Evolutionary conservation across 2,797 vertebrate genomes (phyloP).

Genomic region (Gallinago nigripennis): DNA sequence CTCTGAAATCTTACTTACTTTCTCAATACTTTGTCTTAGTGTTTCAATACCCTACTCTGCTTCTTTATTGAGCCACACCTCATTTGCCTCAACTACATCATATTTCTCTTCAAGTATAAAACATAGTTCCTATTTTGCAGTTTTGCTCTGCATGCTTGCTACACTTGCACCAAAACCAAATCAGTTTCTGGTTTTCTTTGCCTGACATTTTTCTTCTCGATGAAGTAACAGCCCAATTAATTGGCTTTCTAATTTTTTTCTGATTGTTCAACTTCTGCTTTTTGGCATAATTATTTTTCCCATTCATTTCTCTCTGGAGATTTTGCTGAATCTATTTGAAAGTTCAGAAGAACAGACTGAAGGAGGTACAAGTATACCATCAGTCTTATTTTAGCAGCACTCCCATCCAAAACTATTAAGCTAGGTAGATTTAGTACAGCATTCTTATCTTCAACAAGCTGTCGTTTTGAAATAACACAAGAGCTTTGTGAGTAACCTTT

Average conservation of each 20-base stretch:
- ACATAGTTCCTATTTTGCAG: not conserved
- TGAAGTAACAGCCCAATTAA: not conserved
- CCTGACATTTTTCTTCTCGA: not conserved
- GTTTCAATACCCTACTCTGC: not conserved
- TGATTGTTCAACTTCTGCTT: not conserved
- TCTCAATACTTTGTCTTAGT: not conserved
- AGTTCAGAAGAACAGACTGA: not conserved
- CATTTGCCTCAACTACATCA: not conserved
- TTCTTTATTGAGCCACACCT: not conserved
- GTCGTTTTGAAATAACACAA: not conserved
- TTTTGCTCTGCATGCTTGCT: not conserved
- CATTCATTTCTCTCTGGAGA: not conserved
- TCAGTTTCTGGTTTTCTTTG: not conserved
- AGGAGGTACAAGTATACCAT: not conserved
- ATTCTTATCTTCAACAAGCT: not conserved
- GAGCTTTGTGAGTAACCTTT: not conserved
- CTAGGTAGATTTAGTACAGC: not conserved
- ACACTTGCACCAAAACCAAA: not conserved
- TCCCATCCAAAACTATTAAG: not conserved
- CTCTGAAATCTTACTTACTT: not conserved
- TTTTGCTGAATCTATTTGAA: not conserved
- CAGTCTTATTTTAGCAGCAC: not conserved
- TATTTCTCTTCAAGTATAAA: not conserved
- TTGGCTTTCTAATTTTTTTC: not conserved
- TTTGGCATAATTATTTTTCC: not conserved